These are phyloP conservation scores for Holacanthus passer DNA, from an alignment of 2,113 vertebrate species.

Conservation along the genomic window DNA sequence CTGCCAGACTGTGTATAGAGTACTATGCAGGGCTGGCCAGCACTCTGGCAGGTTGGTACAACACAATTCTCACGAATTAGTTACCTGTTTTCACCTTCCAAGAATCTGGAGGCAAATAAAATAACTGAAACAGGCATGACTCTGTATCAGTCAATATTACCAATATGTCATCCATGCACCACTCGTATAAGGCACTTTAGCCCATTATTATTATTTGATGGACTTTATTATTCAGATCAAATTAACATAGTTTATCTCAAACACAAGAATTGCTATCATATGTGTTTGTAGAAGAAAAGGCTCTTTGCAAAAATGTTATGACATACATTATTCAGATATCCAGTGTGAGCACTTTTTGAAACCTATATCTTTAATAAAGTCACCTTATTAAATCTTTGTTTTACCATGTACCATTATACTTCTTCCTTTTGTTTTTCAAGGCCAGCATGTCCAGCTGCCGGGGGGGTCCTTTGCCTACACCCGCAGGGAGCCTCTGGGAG, in stretches of 20 bases:
- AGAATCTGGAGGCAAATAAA: neutral
- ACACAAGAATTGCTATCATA: neutral
- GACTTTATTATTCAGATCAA: too few relatives aligned
- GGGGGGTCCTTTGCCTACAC: constrained; percentile 96
- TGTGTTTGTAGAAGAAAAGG: neutral
- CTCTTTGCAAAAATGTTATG: neutral
- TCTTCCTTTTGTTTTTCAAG: constrained; percentile 70
- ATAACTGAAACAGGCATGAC: neutral
- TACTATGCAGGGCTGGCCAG: constrained; percentile 92
- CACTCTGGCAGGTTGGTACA: constrained; percentile 87
- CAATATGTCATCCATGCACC: neutral
- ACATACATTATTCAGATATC: neutral
- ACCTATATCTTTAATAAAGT: too few relatives aligned
- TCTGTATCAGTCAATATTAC: neutral
- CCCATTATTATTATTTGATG: too few relatives aligned
- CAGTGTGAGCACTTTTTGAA: neutral
- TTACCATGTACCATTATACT: constrained; percentile 2
- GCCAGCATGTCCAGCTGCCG: constrained; percentile 92
- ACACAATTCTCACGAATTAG: neutral
- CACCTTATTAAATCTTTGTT: neutral
- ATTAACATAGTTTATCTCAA: too few relatives aligned
- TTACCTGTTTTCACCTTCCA: neutral
- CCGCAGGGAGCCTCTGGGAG: constrained; percentile 93
- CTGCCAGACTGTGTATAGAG: constrained; percentile 91
- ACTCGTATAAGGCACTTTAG: too few relatives aligned